Evolutionary conservation across 2,113 vertebrate genomes (phyloP), one percentile per base, ranked within the genome.

Genomic region (Apteryx owenii): DNA sequence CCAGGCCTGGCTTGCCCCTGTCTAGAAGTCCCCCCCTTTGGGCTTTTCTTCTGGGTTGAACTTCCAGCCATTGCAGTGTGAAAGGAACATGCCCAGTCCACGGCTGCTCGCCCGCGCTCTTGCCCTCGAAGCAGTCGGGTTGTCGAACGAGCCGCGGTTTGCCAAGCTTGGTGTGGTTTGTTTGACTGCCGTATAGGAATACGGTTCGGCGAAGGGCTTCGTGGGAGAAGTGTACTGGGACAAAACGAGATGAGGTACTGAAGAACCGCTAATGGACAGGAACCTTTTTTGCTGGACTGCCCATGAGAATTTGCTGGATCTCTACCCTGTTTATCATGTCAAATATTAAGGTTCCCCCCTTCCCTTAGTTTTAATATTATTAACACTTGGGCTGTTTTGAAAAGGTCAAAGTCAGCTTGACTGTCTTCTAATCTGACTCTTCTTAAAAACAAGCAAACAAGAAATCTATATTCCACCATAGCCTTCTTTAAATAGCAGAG

Each of bases 401-500:
- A 96, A 93, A 94, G 86, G 90, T 89, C 86, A 54, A 26, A 72
- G 76, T 56, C 65, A 65, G 44, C 73, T 72, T 28, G 40, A 50
- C 40, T 81, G 53, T 85, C 73, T 89, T 69, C 53, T 58, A 4
- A 51, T 75, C 13, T 54, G 83, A 12, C n/a, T 90, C 68, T 9
- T 65, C 75, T 66, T 89, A 73, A 61, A 90, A 90, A 76, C 51
- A 53, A 69, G 54, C 60, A 71, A 81, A 64, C 26, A 61, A 72
- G 51, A 38, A 87, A 62, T 71, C 65, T 46, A 3, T 29, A 23
- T 87, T 72, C 66, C 9, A 33, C 85, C 3, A 0, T 7, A 38
- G 46, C 51, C 68, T 62, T 61, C 56, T 75, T 78, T 46, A 23
- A 51, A 42, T 9, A 71, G 60, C 28, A 26, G 72, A 48, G 40